Evolutionary conservation across 1,140 invertebrate species (phyloP), one percentile per base, ranked within the genome.

Genomic region (Sminthurides bifidus): DNA sequence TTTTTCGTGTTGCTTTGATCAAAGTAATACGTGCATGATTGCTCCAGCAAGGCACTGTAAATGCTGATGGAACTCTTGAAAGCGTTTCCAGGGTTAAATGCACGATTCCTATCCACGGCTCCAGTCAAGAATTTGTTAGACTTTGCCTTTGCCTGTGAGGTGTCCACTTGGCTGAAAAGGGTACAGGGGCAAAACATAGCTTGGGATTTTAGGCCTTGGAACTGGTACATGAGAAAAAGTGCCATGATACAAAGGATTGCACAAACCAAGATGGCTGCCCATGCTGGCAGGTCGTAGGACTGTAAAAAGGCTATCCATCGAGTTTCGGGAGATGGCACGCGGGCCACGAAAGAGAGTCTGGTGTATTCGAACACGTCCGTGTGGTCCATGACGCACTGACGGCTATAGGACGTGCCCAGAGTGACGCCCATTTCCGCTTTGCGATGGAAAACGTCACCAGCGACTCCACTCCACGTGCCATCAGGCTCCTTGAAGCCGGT

Each of bases 261-360:
- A 10, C 26, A 37, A 12, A 33, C 1, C 3, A 27, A n/a, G 2
- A 45, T 54, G n/a, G 41, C n/a, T n/a, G 35, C 2, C 52, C 52
- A 54, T 12, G 40, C 41, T 14, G n/a, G 15, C 31, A 3, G 31
- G 1, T 41, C 17, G 23, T 33, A 54, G n/a, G 52, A 54, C 52
- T 43, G 45, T 33, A 54, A 54, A n/a, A 54, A 35, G 15, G 52
- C 52, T 26, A 44, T 6, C 52, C 52, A 54, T 44, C 37, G 44
- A 1, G 40, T 23, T 26, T 43, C 15, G 10, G 52, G 52, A 44
- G 24, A 35, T 3, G 40, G 52, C 23, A 44, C 33, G 2, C 21
- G 21, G 29, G 24, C 23, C 2, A 54, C 30, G 26, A 54, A 54
- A 2, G 52, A 44, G 15, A 54, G 43, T 31, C 52, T n/a, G 30